phyloP scores from a whole-genome alignment of 2,888 invertebrate species.

The Danaus chrysippus region DNA sequence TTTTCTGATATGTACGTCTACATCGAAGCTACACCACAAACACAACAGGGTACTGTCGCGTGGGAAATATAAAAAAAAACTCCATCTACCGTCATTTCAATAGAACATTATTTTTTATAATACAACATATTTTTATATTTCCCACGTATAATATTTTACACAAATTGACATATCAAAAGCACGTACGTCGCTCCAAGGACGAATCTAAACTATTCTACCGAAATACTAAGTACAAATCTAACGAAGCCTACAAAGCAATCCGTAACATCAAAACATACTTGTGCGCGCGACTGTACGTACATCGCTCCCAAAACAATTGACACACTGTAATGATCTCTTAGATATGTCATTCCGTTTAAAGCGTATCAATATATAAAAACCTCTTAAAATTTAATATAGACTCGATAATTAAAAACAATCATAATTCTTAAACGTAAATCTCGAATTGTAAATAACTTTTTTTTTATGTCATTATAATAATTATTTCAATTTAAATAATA shows the following conservation, averaged over 20 bases:
- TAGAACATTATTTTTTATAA: constrained; percentile 4
- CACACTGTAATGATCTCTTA: constrained; percentile 29
- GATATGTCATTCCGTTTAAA: constrained; percentile 32
- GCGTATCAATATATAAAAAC: constrained; percentile 17
- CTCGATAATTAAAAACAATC: not conserved
- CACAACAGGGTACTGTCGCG: constrained; percentile 17
- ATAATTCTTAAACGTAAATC: constrained; percentile 9
- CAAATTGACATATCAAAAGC: constrained; percentile 50
- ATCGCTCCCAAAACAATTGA: constrained; percentile 47
- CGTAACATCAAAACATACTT: constrained; percentile 49
- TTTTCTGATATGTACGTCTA: constrained; percentile 64
- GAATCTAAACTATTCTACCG: constrained; percentile 34
- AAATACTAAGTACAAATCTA: constrained; percentile 40
- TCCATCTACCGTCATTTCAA: constrained; percentile 11
- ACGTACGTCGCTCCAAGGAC: constrained; percentile 54
- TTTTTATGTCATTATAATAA: not conserved
- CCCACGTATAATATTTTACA: constrained; percentile 33
- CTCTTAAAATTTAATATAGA: not conserved
- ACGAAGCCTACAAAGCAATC: constrained; percentile 55
- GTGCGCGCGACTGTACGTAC: constrained; percentile 59
- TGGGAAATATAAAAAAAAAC: constrained; percentile 19
- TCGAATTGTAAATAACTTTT: constrained; percentile 6
- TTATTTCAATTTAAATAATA: not conserved
- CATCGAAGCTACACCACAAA: constrained; percentile 44
- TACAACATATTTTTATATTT: constrained; percentile 20